Evolutionary conservation across 1,140 invertebrate species (phyloP), one percentile per base, ranked within the genome.

Genomic region (Drosophila hydei): DNA sequence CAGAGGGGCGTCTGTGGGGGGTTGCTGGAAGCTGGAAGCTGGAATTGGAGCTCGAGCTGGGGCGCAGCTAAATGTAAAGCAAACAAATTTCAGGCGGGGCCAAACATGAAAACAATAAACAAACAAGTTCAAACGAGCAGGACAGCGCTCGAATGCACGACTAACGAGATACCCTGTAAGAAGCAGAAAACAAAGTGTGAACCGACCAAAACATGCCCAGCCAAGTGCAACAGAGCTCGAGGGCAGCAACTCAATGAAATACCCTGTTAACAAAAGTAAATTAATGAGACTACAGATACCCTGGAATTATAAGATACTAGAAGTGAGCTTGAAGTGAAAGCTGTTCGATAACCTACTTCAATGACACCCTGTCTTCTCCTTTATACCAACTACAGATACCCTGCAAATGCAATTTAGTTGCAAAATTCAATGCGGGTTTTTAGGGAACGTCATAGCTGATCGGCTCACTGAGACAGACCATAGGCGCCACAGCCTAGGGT

Each of bases 61-160:
- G 63, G 48, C 51, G 60, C 60, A 63, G 61, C 61, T 50, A 42
- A 11, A 58, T 64, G 47, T 48, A 40, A 59, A 68, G 47, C 8
- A 52, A 69, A 73, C 42, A 69, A 61, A 30, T 52, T 56, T 56
- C 23, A 30, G 55, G 63, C 70, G 63, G 25, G 56, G 55, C 55
- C 25, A 21, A 45, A 30, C 30, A 62, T 48, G 33, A 67, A 59
- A 62, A 54, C 30, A 33, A 47, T 36, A 51, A 59, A 52, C 45
- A 48, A 63, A 55, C 25, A 67, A 59, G 16, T 18, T 36, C 19
- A 62, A 62, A 21, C 21, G n/a, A 23, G 7, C 19, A 36, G 18
- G 47, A 14, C 6, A 3, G 2, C 1, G 14, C 25, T 1, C 30
- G 11, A 33, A 11, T 9, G 14, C 16, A 21, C 19, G 42, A 30